A percentile compares a stretch with the other conserved stretches of the same genome.
phyloP scores from a whole-genome alignment of 2,888 invertebrate genomes.

The Nomada ruficornis region DNA sequence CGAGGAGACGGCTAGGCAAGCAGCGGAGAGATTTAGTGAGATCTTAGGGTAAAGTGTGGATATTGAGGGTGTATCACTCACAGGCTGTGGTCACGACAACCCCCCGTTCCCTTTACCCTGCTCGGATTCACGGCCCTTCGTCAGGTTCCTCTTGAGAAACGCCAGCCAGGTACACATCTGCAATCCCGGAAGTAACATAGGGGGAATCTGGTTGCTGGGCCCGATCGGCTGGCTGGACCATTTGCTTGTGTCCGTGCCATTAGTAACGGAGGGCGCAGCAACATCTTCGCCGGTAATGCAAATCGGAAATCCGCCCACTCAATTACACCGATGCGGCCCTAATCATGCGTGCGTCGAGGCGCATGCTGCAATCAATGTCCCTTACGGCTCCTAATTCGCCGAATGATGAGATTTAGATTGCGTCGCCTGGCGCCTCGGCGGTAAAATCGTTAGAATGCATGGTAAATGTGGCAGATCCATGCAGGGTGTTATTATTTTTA shows the following conservation, averaged over 20 bases:
- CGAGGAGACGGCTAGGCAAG: constrained; percentile 68
- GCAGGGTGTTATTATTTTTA: no score
- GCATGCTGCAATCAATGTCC: constrained; percentile 71
- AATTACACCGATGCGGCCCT: constrained; percentile 74
- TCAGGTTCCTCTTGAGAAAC: constrained; percentile 65
- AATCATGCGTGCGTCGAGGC: constrained; percentile 71
- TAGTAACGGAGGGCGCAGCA: constrained; percentile 71
- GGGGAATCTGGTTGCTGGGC: constrained; percentile 40
- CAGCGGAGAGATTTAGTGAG: constrained; percentile 79
- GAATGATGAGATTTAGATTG: constrained; percentile 53
- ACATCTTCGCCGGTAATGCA: constrained; percentile 77
- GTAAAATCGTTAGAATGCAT: not conserved
- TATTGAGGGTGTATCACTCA: constrained; percentile 83
- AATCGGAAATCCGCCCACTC: constrained; percentile 79
- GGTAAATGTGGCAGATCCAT: no score
- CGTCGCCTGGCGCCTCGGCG: not conserved
- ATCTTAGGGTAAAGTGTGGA: constrained; percentile 81
- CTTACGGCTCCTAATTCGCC: constrained; percentile 61
- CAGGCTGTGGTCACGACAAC: constrained; percentile 76
- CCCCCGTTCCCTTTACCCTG: constrained; percentile 15
- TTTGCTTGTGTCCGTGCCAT: constrained; percentile 71
- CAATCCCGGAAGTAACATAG: constrained; percentile 37
- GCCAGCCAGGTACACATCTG: constrained; percentile 65
- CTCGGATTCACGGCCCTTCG: constrained; percentile 25
- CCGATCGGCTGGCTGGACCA: constrained; percentile 64